These are phyloP conservation scores for Papilio demoleus DNA, from an alignment of 2,888 invertebrate genomes.

Conservation along the genomic window DNA sequence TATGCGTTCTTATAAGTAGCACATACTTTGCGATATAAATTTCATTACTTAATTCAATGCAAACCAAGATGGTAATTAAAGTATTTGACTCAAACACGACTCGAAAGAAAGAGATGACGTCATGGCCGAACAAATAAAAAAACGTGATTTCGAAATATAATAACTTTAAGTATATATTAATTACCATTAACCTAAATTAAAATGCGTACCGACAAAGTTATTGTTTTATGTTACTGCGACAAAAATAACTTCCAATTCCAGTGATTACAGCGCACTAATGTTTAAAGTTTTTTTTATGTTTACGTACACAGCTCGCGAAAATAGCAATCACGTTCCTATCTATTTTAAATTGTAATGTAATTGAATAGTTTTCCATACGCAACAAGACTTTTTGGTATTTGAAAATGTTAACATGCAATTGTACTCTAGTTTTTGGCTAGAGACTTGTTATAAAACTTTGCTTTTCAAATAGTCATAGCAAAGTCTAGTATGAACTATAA, in stretches of 20 bases:
- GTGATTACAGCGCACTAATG: conserved; percentile 23
- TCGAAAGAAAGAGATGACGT: no score
- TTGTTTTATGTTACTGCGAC: not conserved
- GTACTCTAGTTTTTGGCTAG: no score
- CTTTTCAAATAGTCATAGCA: no score
- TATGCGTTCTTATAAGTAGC: no score
- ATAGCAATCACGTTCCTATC: conserved; percentile 26
- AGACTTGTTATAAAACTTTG: no score
- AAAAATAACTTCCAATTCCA: conserved; percentile 13
- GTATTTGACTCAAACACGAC: no score
- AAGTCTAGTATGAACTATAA: not conserved
- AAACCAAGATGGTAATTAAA: no score
- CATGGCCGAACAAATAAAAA: no score
- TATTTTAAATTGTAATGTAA: conserved; percentile 37
- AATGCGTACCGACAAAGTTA: not conserved
- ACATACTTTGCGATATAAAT: no score
- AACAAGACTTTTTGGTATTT: no score
- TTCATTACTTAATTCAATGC: no score
- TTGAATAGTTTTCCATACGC: not conserved
- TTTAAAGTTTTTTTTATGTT: conserved; percentile 19
- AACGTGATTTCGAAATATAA: not conserved
- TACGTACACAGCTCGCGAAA: conserved; percentile 11
- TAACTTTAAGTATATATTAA: not conserved
- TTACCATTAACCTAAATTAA: not conserved
- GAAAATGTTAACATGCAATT: no score